These are phyloP conservation scores for human (Homo sapiens) DNA, from an alignment of 2,113 vertebrate genomes.

Conservation along the genomic window DNA sequence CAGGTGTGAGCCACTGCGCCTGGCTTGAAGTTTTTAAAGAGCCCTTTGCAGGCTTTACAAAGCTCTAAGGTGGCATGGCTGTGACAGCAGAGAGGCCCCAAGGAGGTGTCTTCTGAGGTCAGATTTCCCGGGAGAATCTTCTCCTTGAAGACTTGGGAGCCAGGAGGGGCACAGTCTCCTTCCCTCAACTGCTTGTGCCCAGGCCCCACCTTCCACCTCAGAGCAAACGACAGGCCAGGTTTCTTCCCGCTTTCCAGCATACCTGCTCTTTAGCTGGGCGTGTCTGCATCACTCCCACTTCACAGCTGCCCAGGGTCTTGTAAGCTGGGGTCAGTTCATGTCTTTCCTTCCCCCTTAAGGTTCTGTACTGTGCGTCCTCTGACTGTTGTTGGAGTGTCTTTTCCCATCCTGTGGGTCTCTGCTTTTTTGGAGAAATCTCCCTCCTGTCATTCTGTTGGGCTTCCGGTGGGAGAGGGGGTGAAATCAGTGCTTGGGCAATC, in stretches of 20 bases:
- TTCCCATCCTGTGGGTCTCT: too few species aligned
- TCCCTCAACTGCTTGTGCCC: too few species aligned
- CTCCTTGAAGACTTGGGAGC: neutral
- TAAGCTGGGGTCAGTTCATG: too few species aligned
- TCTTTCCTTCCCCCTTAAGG: neutral
- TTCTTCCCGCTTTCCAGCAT: neutral
- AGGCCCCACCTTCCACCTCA: accelerated
- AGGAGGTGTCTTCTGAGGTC: neutral
- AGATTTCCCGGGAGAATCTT: neutral
- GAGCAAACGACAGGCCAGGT: too few species aligned
- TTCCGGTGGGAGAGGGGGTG: neutral
- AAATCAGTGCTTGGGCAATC: neutral
- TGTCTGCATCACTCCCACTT: accelerated
- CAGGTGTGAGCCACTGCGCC: too few species aligned
- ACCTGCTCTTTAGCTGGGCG: too few species aligned
- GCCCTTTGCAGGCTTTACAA: neutral
- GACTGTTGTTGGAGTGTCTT: too few species aligned
- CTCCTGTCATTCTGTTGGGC: neutral
- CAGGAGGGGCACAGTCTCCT: neutral
- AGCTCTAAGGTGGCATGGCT: neutral
- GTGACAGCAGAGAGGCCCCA: neutral
- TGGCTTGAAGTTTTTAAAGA: neutral
- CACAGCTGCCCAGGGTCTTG: accelerated
- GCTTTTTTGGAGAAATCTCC: neutral
- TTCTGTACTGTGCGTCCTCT: accelerated